Evolutionary conservation across 2,797 vertebrate species (phyloP), one percentile per base, ranked within the genome.

Genomic region (Crenichthys baileyi): DNA sequence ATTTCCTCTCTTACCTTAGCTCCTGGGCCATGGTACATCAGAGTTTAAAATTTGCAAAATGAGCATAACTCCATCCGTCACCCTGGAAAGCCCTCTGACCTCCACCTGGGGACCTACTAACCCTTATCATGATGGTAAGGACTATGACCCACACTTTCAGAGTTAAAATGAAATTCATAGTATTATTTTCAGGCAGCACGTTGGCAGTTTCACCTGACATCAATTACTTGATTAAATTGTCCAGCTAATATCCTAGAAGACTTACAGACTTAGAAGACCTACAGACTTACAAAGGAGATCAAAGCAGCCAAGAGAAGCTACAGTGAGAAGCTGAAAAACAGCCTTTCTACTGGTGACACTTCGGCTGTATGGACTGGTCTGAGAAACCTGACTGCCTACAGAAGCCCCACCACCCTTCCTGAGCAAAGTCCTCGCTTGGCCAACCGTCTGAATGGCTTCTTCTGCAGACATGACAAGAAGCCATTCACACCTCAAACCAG

Each of bases 21-120:
- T 85, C 53, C 86, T 91, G 88, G 92, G 94, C 90, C 93, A 96
- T 96, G 95, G 91, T 95, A 90, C 92, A 92, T 88, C 91, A 90
- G 78, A 94, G 83, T 75, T 56, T 44, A 87, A 60, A 83, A 83
- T 87, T 89, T 90, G 84, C 90, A 95, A 87, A 29, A 96, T 96
- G 95, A 96, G 95, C 72, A 46, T 94, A 61, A 90, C 92, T 90
- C 75, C 94, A 71, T 90, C 89, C 81, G 82, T 88, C 88, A 90
- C 73, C 74, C 76, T 93, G 72, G 95, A 96, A 80, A 95, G 86
- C 90, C 95, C 93, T 81, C 89, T 95, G 85, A 88, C 91, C 73
- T 36, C 87, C 36, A 72, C 93, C 79, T 96, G 95, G 95, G 90
- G 89, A 26, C 58, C 88, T 2, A 78, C 84, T 22, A 93, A 90